Base-by-base conservation (phyloP, 2,797 vertebrate genomes). In the Psittacula derbiana region DNA sequence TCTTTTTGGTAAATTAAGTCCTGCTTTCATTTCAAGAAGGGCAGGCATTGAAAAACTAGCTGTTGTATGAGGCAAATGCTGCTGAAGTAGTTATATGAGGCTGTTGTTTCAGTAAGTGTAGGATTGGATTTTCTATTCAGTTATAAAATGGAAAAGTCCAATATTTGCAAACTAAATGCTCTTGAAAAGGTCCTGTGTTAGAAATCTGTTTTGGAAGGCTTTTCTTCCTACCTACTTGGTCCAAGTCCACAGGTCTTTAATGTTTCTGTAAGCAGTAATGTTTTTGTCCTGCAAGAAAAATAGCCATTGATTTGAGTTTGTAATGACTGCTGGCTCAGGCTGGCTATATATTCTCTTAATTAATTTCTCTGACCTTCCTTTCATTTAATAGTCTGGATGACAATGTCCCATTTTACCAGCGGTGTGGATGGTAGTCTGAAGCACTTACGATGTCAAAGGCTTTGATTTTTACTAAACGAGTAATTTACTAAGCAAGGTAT, bases 301-400 rank as follows among this genome's bases (percentile, higher is more conserved):
- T 80, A 43, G 27, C 58, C 80, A 86, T 69, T 78, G 91, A 90
- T 92, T 87, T 67, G 44, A 67, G 57, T 49, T 80, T 61, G 78
- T 65, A 64, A 64, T 85, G 80, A 70, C 60, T 81, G 73, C 80
- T 88, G 61, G 58, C 62, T 95, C 78, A 86, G 76, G 46, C 47
- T 82, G 73, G 40, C 71, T 66, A 44, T 61, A 8, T 92, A 78
- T 91, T 92, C 85, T 21, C 66, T 94, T 89, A 92, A 92, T 94
- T 95, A 96, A 87, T 95, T 87, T 73, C 58, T 80, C 49, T 95
- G 91, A 89, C 91, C 84, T 96, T 93, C 33, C 65, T 92, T 85
- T 58, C 31, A 17, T 61, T 78, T 82, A 71, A 65, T 36, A 61
- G 53, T 47, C 33, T 33, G 16, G 65, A 78, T 88, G 84, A 86